Base-by-base conservation (phyloP, 2,797 vertebrate species). In the Anguilla anguilla region DNA sequence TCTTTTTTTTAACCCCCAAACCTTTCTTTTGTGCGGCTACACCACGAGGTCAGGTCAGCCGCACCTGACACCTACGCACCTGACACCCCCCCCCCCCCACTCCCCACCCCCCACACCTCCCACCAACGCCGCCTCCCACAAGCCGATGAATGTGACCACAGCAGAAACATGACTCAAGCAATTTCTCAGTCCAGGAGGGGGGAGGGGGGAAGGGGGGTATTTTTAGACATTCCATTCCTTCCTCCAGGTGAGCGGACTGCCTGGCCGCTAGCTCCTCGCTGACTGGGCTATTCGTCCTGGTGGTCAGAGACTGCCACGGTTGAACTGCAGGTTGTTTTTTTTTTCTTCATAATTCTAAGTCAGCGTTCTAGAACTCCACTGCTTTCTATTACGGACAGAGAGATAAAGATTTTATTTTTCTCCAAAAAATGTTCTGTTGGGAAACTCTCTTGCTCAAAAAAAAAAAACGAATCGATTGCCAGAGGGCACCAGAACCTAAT, bases 121-220 rank as follows among this genome's bases (percentile, higher is more conserved):
- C 28, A 13, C 5, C 10, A n/a, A 35, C 35, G 35, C 35, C 35
- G 1, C 35, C 86, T 55, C 9, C 83, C n/a, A 85, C 87, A 84
- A 86, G 88, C 69, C 87, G 87, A 91, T 89, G 89, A 59, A 88
- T 84, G 82, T 88, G 31, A 84, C 57, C 77, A 51, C 61, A 43
- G 79, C 51, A 86, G 83, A 85, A 87, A 59, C 53, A 87, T 35
- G 2, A 3, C 31, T 85, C n/a, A 39, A 1, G 61, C 46, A 22
- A 55, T 46, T n/a, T 72, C 82, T 85, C 81, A 35, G 85, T 53
- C 57, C n/a, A 17, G 51, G 13, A 19, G 74, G 51, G 69, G 22
- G n/a, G 35, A 35, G 35, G 35, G 35, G 35, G 35, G 35, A 35
- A 35, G 0, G 19, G n/a, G 31, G 87, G 89, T 88, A 87, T 89